Conservation (phyloP, 2,113 vertebrate genomes). For the Neogale vison region DNA sequence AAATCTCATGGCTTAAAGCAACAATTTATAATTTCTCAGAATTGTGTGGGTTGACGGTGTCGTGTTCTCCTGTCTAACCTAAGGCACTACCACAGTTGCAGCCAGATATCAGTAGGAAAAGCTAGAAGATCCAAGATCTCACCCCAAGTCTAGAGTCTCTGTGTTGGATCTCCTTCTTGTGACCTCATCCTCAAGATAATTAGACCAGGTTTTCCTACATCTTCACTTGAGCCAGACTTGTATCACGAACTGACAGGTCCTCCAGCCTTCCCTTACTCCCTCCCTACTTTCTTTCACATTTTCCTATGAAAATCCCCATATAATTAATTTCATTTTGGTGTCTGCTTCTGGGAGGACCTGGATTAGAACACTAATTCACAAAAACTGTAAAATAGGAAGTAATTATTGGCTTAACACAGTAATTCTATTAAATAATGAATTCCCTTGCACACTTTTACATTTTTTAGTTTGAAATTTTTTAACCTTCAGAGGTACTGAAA, state of each 20-base stretch:
- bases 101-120: neutral
- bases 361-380: neutral
- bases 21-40: neutral
- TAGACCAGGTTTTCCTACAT: neutral
- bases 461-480: slow-evolving; percentile 14
- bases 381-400: neutral
- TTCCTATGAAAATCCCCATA: neutral
- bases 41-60: neutral
- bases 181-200: neutral
- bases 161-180: neutral
- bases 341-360: neutral
- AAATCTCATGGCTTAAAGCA: neutral
- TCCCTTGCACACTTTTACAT: neutral
- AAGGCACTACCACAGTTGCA: neutral
- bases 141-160: neutral
- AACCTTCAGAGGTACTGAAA: neutral
- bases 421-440: slow-evolving; percentile 12
- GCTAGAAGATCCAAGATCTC: neutral
- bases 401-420: neutral
- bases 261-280: neutral
- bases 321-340: neutral
- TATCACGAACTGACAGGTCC: neutral
- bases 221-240: neutral
- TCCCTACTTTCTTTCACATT: neutral
- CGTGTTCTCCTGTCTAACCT: neutral